Evolutionary conservation across 2,113 vertebrate genomes (phyloP), one percentile per base, ranked within the genome.

Genomic region (Hiodon tergisus): DNA sequence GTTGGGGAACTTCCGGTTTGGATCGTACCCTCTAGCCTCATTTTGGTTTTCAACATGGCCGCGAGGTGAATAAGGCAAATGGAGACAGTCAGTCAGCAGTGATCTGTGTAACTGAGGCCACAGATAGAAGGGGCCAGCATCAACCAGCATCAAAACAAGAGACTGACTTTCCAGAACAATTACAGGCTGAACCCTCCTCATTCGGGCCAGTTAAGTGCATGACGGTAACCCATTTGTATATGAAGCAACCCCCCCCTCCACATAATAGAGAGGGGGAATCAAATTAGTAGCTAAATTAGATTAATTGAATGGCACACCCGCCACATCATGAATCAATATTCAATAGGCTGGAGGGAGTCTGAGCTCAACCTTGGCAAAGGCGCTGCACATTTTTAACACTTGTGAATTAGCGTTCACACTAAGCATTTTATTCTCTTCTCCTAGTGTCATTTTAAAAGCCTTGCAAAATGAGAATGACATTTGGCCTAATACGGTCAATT

Each of bases 311-410:
- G 17, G 9, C 51, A 13, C 17, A 31, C 14, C n/a, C n/a, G 46
- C 46, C 14, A 69, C 67, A 69, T 17, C 61, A 52, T 72, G 46
- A 54, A 77, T 72, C 61, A 66, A 67, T 71, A 76, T 6, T 16
- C 14, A 71, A 58, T 47, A 62, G 46, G 51, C 54, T 50, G 66
- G 17, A 67, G 3, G 2, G 62, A 67, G 53, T 48, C 17, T 54
- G 47, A 16, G 65, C 75, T 50, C 47, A 7, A 50, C 60, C 6
- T 51, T 72, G 4, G 10, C 65, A 31, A 47, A 13, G 14, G 54
- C 61, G 71, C 75, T 67, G 75, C 69, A 48, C 31, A 10, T 58
- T 71, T 52, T 59, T n/a, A 8, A 17, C 4, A 3, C 2, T 10
- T 7, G 48, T 66, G 52, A 60, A 17, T 52, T 58, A 5, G 9